These are phyloP conservation scores for Ophthalmolycus amberensis DNA, from an alignment of 2,113 vertebrate species.

Conservation along the genomic window DNA sequence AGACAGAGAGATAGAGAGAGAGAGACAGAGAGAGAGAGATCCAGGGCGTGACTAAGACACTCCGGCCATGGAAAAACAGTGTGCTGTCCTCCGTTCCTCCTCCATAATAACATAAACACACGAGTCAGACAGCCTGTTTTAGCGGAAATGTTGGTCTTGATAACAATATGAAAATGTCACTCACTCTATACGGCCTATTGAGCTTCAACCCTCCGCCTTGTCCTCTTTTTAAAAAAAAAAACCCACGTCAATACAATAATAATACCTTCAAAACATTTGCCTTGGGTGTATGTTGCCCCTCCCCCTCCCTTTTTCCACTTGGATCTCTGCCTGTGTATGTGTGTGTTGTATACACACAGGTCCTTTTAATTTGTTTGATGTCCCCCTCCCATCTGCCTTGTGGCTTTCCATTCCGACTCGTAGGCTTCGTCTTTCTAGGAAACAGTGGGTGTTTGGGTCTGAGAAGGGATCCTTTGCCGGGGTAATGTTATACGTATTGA, in stretches of 20 bases:
- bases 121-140: slow-evolving; percentile 47
- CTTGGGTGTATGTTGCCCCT: slow-evolving; percentile 54
- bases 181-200: slow-evolving; percentile 12
- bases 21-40: slow-evolving; percentile 15
- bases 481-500: not conserved
- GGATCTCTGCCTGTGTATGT: slow-evolving; percentile 24
- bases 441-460: slow-evolving; percentile 72
- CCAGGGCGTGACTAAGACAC: slow-evolving; percentile 73
- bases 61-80: slow-evolving; percentile 58
- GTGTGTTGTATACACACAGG: slow-evolving; percentile 61
- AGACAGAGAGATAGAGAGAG: slow-evolving; percentile 20
- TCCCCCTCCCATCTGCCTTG: slow-evolving; percentile 66
- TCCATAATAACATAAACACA: slow-evolving; percentile 69
- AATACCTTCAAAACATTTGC: slow-evolving; percentile 78
- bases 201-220: not conserved
- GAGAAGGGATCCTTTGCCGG: slow-evolving; percentile 16
- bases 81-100: slow-evolving; percentile 50
- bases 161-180: slow-evolving; percentile 50
- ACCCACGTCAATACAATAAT: slow-evolving; percentile 63
- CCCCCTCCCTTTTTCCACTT: slow-evolving; percentile 48
- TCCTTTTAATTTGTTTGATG: slow-evolving; percentile 85
- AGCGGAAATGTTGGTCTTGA: slow-evolving; percentile 58
- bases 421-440: slow-evolving; percentile 75
- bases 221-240: slow-evolving; percentile 18
- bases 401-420: slow-evolving; percentile 72